phyloP scores from a whole-genome alignment of 1,140 invertebrate species.

The Pogonus chalceus region DNA sequence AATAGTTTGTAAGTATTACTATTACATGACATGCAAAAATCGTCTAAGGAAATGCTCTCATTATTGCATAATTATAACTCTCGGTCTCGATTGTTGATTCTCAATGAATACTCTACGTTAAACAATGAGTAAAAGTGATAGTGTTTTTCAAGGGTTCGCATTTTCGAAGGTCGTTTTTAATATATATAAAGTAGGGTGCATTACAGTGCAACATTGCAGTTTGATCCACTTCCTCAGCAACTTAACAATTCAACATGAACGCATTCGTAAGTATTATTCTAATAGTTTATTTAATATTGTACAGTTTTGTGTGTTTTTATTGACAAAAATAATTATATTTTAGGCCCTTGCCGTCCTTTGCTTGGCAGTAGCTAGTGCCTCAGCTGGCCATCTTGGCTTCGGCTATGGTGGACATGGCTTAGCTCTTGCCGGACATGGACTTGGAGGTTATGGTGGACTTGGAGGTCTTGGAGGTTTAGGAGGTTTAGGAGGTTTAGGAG shows the following conservation, averaged over 20 bases:
- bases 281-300: too few relatives aligned
- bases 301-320: too few relatives aligned
- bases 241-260: background rate
- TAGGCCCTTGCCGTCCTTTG: background rate
- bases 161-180: background rate
- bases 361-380: background rate
- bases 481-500: background rate
- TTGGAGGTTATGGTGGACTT: background rate
- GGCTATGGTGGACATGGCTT: background rate
- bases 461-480: too few relatives aligned
- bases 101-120: background rate
- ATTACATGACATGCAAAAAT: background rate
- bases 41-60: background rate
- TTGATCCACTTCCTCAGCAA: background rate
- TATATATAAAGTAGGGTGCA: background rate
- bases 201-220: background rate
- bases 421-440: background rate
- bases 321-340: background rate
- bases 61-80: background rate
- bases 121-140: conserved; percentile 6
- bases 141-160: background rate
- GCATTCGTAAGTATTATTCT: background rate
- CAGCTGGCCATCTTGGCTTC: background rate
- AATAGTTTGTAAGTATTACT: too few relatives aligned
- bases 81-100: too few relatives aligned